A percentile compares a stretch with the other conserved stretches of the same genome.
These are phyloP conservation scores for Ophioninae sp. DNA, from an alignment of 2,888 invertebrate species.

Conservation along the genomic window DNA sequence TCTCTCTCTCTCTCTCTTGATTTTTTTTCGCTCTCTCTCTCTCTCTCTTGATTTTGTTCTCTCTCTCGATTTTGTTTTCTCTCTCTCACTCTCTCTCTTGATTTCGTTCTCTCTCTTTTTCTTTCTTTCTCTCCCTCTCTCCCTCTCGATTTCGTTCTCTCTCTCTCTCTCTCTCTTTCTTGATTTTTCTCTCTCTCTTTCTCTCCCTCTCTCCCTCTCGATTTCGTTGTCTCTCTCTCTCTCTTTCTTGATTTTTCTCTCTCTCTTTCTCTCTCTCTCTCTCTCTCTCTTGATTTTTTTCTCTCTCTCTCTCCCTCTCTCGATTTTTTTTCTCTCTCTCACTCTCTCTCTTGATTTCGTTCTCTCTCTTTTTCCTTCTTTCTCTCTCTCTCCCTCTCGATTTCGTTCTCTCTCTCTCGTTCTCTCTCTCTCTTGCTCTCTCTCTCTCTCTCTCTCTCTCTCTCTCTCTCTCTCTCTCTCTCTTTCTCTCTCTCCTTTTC, in stretches of 20 bases:
- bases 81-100: slow-evolving; percentile 37
- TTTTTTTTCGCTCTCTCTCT: slow-evolving; percentile 41
- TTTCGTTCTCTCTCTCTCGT: too few species aligned
- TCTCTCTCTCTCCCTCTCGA: slow-evolving; percentile 45
- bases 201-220: slow-evolving; percentile 35
- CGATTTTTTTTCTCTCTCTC: slow-evolving; percentile 36
- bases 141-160: too few species aligned
- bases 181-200: slow-evolving; percentile 30
- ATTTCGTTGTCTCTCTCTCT: slow-evolving; percentile 48
- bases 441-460: slow-evolving; percentile 37
- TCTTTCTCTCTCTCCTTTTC: slow-evolving; percentile 26
- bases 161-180: slow-evolving; percentile 46
- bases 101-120: slow-evolving; percentile 31
- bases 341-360: slow-evolving; percentile 43
- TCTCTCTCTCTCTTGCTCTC: slow-evolving; percentile 41
- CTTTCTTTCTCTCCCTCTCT: slow-evolving; percentile 41
- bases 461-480: slow-evolving; percentile 45
- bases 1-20: slow-evolving; percentile 40
- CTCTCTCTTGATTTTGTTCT: slow-evolving; percentile 39
- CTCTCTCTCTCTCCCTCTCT: slow-evolving; percentile 45
- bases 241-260: slow-evolving; percentile 25
- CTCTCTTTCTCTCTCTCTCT: slow-evolving; percentile 48
- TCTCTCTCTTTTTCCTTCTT: too few species aligned
- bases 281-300: slow-evolving; percentile 16
- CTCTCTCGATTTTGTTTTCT: slow-evolving; percentile 43